Base-by-base conservation (phyloP, 2,797 vertebrate genomes). In the Phyllotis vaccarum region DNA sequence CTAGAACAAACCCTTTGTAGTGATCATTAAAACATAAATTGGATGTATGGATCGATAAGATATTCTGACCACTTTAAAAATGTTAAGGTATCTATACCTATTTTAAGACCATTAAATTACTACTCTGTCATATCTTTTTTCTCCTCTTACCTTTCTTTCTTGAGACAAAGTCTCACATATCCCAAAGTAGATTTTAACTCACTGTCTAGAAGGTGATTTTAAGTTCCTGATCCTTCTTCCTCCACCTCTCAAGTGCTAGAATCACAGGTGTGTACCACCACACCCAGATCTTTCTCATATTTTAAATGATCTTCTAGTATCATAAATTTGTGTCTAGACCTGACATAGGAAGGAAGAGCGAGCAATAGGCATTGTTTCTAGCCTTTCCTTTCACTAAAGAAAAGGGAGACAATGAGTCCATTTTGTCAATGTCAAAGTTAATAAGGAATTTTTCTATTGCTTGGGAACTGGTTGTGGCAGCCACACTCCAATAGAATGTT, bases 301-400 rank as follows among this genome's bases (percentile, higher is more conserved):
- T 37, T 70, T 90, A 95, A 93, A 97, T 90, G 16, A 92, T 98
- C 93, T 93, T 97, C 93, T 98, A 96, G 93, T 98, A 95, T 95
- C 90, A 96, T 96, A 83, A 97, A 87, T 97, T 97, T 96, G 2
- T 0, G n/a, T 97, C 95, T 98, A 98, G 90, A 97, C 87, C 96
- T 86, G 92, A 34, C 86, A 82, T 70, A 89, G 70, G 86, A 97
- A 97, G 37, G 78, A 78, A 19, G 12, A 83, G 9, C 22, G 76
- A 82, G 49, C 37, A 90, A 62, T 82, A 91, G 94, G 62, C 12
- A 76, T 1, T 87, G 88, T 91, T 96, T 96, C 72, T 89, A 89
- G 49, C 62, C 96, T 97, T 90, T 80, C 91, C 64, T 97, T 76
- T 95, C 27, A 89, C 60, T 89, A 89, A 98, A 96, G 86, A 13